These are phyloP conservation scores for Paguma larvata DNA, from an alignment of 2,797 vertebrate species.

Conservation along the genomic window DNA sequence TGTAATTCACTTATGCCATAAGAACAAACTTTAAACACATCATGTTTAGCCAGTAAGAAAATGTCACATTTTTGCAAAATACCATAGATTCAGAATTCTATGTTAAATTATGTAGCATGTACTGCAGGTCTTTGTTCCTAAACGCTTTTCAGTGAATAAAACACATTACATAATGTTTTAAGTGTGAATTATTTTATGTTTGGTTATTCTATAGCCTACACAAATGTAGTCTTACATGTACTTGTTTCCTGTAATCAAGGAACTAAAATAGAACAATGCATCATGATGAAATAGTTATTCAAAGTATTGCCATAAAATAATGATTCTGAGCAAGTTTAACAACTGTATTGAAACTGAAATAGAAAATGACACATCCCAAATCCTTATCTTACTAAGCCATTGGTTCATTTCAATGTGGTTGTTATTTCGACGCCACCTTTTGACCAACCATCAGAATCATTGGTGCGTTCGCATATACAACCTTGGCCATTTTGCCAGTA, in stretches of 20 bases:
- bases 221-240: neutral
- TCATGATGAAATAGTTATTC: neutral
- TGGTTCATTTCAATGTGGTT: neutral
- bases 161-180: neutral
- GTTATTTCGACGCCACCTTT: neutral
- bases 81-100: neutral
- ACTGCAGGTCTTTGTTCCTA: neutral
- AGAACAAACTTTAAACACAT: neutral
- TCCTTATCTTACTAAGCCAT: neutral
- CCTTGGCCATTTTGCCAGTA: neutral
- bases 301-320: neutral
- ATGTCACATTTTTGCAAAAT: neutral
- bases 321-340: conserved; percentile 11
- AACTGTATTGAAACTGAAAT: neutral
- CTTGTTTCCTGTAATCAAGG: neutral
- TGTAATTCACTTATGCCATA: neutral
- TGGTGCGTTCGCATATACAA: neutral
- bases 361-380: neutral
- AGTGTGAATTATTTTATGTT: neutral
- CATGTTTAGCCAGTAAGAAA: neutral
- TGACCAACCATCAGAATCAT: neutral
- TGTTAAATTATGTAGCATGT: neutral
- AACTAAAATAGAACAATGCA: neutral
- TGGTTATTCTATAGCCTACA: neutral
- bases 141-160: neutral